Percentiles rank a stretch among this genome's conserved stretches.
Conservation (phyloP, 2,113 vertebrate species). For the Caretta caretta region DNA sequence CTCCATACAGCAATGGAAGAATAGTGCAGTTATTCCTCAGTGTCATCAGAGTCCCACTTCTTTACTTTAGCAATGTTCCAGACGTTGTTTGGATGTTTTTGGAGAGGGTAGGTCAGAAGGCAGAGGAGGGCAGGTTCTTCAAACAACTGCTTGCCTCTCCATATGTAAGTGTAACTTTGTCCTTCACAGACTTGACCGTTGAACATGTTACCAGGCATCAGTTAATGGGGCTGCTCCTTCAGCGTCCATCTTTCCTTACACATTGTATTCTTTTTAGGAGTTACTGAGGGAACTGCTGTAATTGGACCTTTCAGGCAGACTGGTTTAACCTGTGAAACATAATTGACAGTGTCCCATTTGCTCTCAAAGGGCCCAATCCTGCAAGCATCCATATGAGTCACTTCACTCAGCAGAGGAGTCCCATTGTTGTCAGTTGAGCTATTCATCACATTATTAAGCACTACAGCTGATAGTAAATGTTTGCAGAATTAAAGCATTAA, state of each 20-base stretch:
- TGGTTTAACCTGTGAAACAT: not conserved
- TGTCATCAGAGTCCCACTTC: not conserved
- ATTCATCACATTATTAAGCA: not conserved
- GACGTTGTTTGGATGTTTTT: not conserved
- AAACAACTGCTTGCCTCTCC: not conserved
- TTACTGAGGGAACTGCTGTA: not conserved
- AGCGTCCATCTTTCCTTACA: not conserved
- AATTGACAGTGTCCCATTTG: not conserved
- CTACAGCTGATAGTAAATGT: conserved; percentile 7
- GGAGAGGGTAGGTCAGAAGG: not conserved
- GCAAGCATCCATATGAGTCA: not conserved
- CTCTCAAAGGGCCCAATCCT: not conserved
- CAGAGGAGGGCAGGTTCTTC: not conserved
- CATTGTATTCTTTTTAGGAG: not conserved
- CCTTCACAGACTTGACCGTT: not conserved
- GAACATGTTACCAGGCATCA: not conserved
- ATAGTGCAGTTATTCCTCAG: not conserved
- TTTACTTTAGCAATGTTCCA: not conserved
- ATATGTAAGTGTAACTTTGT: not conserved
- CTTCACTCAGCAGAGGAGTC: not conserved
- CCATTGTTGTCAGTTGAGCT: not conserved
- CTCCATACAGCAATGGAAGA: not conserved
- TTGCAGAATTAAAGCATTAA: conserved; percentile 2
- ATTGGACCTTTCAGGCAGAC: not conserved
- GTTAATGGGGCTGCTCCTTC: not conserved